These are phyloP conservation scores for Apamea epomidion DNA, from an alignment of 2,888 invertebrate species.

Conservation along the genomic window DNA sequence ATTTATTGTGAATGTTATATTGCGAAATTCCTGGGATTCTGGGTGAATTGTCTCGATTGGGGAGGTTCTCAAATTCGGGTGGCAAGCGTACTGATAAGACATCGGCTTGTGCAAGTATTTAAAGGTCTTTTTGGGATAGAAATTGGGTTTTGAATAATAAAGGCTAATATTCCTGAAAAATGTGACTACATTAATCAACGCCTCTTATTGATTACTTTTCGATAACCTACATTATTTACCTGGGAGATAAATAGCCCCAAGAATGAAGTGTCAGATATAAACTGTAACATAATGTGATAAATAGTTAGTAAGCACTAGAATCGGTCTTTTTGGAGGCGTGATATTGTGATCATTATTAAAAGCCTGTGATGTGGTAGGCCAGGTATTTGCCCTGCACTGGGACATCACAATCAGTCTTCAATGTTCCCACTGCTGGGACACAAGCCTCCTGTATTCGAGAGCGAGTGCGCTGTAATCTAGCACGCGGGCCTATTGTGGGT, in stretches of 20 bases:
- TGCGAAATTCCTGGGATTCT: conserved; percentile 72
- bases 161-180: background rate
- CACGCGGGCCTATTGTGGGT: too few species aligned
- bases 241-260: background rate
- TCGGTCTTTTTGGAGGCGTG: too few species aligned
- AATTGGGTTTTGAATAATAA: conserved; percentile 7
- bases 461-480: too few species aligned
- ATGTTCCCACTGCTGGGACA: too few species aligned
- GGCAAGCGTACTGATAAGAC: conserved; percentile 58
- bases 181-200: background rate
- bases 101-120: conserved; percentile 50
- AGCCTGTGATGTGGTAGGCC: background rate
- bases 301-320: background rate
- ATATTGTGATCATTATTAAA: background rate
- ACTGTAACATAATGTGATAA: background rate
- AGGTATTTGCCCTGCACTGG: background rate
- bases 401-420: too few species aligned
- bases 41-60: conserved; percentile 68
- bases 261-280: background rate
- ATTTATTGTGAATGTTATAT: conserved; percentile 75
- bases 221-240: background rate
- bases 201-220: background rate
- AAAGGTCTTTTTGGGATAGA: conserved; percentile 12
- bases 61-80: conserved; percentile 63
- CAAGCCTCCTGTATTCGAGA: too few species aligned